A percentile compares a stretch with the other conserved stretches of the same genome.
Conservation (phyloP, 2,888 invertebrate species). For the Meiosimyza decipiens region DNA sequence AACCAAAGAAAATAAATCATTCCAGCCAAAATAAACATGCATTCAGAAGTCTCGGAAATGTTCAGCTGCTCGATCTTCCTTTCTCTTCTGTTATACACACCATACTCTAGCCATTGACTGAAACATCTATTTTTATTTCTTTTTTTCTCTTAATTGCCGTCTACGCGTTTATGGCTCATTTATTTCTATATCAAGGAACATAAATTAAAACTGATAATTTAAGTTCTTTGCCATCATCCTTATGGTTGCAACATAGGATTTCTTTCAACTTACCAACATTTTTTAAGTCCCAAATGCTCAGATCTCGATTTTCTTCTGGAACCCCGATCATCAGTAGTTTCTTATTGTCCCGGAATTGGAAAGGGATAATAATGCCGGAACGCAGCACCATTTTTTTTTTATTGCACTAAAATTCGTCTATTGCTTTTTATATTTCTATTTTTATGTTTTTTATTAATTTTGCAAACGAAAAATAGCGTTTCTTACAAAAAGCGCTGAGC, state of each 20-base stretch:
- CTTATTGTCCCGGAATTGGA: conserved; percentile 62
- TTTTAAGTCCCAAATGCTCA: conserved; percentile 61
- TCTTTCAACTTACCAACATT: conserved; percentile 57
- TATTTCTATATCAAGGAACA: not conserved
- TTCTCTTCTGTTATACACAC: conserved; percentile 36
- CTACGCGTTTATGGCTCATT: conserved; percentile 9
- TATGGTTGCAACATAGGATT: not conserved
- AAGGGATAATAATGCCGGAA: conserved; percentile 61
- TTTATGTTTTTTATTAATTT: not conserved
- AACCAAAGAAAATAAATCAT: not conserved
- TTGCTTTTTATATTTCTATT: conserved; percentile 2
- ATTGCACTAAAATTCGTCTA: not conserved
- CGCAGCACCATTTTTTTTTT: conserved; percentile 61
- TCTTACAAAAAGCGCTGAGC: not conserved
- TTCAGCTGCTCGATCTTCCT: too few relatives aligned
- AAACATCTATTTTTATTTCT: conserved; percentile 27
- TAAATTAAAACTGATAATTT: not conserved
- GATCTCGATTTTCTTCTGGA: conserved; percentile 56
- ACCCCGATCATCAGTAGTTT: conserved; percentile 60
- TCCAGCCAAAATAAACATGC: not conserved
- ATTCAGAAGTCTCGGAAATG: too few relatives aligned
- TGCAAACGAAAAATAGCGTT: conserved; percentile 4
- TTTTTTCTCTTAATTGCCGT: conserved; percentile 14
- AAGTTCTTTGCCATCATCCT: not conserved
- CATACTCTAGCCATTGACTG: conserved; percentile 13